Percentiles rank a stretch among this genome's conserved stretches.
phyloP scores from a whole-genome alignment of 2,888 invertebrate species.

The Sisyra terminalis region DNA sequence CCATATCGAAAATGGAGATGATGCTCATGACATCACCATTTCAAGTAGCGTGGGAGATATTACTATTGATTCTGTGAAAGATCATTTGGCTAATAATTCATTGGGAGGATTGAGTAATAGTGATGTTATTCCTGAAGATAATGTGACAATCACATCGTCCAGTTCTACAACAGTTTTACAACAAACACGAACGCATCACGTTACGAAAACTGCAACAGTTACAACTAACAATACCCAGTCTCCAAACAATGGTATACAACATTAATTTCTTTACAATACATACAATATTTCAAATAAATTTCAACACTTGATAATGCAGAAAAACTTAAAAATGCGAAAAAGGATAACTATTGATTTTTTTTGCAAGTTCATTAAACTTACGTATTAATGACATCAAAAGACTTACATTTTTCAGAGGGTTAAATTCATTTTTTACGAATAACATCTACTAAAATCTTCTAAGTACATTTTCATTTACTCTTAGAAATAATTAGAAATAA shows the following conservation, averaged over 20 bases:
- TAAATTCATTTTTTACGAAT: no score
- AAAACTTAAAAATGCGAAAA: no score
- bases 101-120: conserved; percentile 25
- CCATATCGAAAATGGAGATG: conserved; percentile 23
- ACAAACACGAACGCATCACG: conserved; percentile 24
- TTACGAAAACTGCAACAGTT: conserved; percentile 44
- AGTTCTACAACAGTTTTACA: conserved; percentile 28
- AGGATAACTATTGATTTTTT: no score
- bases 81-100: conserved; percentile 43
- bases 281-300: no score
- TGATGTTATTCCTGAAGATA: conserved; percentile 16
- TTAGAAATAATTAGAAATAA: no score
- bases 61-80: conserved; percentile 86
- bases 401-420: no score
- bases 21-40: conserved; percentile 28
- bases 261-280: no score
- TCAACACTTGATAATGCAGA: no score
- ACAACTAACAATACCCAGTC: conserved; percentile 33
- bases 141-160: conserved; percentile 42
- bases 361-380: no score
- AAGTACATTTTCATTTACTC: no score
- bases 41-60: conserved; percentile 65
- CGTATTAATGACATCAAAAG: no score
- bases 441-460: no score
- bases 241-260: not conserved